A percentile compares a stretch with the other conserved stretches of the same genome.
phyloP scores from a whole-genome alignment of 2,888 invertebrate genomes.

The Lottia gigantea region DNA sequence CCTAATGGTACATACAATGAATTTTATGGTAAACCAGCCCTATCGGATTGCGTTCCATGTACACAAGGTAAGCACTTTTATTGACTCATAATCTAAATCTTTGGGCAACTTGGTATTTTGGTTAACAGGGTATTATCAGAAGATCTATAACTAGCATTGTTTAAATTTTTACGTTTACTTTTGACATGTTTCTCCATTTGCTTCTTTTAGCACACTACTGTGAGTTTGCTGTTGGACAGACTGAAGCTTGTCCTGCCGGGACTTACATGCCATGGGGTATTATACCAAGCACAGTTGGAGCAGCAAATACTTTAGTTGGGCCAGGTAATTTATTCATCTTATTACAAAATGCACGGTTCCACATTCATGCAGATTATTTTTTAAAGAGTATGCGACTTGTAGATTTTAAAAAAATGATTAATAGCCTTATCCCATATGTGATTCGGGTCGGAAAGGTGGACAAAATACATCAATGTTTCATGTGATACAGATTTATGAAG shows the following conservation, averaged over 20 bases:
- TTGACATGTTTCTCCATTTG: neutral
- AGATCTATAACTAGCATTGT: no score
- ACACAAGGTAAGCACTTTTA: conserved; percentile 50
- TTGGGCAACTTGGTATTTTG: neutral
- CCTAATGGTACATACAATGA: conserved; percentile 64
- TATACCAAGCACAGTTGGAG: conserved; percentile 32
- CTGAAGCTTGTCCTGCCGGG: conserved; percentile 52
- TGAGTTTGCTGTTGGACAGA: conserved; percentile 55
- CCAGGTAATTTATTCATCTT: conserved; percentile 32
- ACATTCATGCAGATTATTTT: no score
- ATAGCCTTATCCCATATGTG: no score
- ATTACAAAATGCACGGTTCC: no score
- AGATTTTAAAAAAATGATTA: no score
- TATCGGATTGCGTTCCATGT: conserved; percentile 59
- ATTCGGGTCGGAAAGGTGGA: no score
- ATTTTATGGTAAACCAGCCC: conserved; percentile 40
- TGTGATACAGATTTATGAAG: no score
- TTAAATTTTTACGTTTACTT: neutral
- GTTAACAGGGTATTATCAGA: no score
- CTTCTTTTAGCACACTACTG: conserved; percentile 59
- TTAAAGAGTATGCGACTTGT: no score
- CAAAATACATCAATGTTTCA: no score
- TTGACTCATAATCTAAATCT: no score
- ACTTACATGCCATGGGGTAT: conserved; percentile 66
- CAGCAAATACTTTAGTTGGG: conserved; percentile 34